A percentile compares a stretch with the other conserved stretches of the same genome.
These are phyloP conservation scores for Theocolax elegans DNA, from an alignment of 1,140 invertebrate species.

Conservation along the genomic window DNA sequence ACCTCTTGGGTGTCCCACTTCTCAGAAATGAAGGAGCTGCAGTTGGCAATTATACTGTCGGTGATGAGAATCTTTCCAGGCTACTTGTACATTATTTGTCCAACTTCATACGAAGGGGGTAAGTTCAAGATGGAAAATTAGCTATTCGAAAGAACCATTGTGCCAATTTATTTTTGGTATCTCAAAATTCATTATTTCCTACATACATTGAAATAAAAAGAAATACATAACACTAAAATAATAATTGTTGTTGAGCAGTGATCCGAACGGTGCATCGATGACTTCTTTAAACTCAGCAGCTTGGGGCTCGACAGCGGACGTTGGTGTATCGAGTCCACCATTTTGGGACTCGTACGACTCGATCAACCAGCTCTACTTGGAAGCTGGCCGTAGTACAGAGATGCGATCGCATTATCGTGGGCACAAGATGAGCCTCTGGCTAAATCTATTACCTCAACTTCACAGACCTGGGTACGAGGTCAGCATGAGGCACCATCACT, in stretches of 20 bases:
- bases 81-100: conserved; percentile 83
- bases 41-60: conserved; percentile 75
- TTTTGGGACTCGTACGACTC: conserved; percentile 92
- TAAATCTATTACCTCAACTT: conserved; percentile 89
- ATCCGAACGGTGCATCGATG: conserved; percentile 72
- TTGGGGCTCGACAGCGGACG: conserved; percentile 41
- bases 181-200: too few relatives aligned
- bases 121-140: too few relatives aligned
- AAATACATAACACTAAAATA: neutral
- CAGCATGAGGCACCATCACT: conserved; percentile 82
- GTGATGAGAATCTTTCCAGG: conserved; percentile 79
- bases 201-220: too few relatives aligned
- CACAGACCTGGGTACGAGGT: conserved; percentile 81
- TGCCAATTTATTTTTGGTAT: too few relatives aligned
- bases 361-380: conserved; percentile 88
- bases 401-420: conserved; percentile 87
- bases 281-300: conserved; percentile 45
- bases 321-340: conserved; percentile 64
- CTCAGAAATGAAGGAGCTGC: conserved; percentile 69
- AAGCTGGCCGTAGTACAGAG: conserved; percentile 79
- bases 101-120: conserved; percentile 87
- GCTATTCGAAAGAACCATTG: too few relatives aligned
- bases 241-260: too few relatives aligned
- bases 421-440: conserved; percentile 92
- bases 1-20: conserved; percentile 91